Evolutionary conservation across 2,113 vertebrate species (phyloP), one percentile per base, ranked within the genome.

Genomic region (Elaphurus davidianus): DNA sequence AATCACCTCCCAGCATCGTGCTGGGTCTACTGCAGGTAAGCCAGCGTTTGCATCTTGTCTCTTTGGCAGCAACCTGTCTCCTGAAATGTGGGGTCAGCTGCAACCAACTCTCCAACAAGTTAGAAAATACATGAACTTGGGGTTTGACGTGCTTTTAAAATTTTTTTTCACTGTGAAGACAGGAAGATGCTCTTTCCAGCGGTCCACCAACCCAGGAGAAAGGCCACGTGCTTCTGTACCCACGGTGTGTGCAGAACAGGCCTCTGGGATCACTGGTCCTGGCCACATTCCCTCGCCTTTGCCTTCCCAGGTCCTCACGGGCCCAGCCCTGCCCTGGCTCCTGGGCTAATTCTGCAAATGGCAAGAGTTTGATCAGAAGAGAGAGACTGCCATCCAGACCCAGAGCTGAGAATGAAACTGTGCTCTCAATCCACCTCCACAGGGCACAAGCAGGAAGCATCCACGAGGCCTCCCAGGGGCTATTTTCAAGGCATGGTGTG

Each of bases 281-380:
- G 36, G 36, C 14, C 13, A 27, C 30, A 13, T 23, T 17, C 33
- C 60, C 92, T 43, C n/a, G 43, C 36, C 62, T 33, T 52, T 15
- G 12, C n/a, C 43, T 40, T 79, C n/a, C 52, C 33, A 28, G 8
- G 12, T 79, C 85, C 81, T 90, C 67, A 25, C 0, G 23, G 23
- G 30, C 33, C 7, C 8, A 90, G 28, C 43, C 36, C 47, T 78
- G 40, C 10, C 62, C 79, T 17, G 36, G 19, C 30, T 91, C 43
- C 76, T 96, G 52, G 96, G n/a, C 40, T 47, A 52, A 64, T 94
- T 45, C 27, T 40, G 40, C 43, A 50, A 81, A 76, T 50, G 40
- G 23, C 10, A 82, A 85, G 57, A 91, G 33, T 79, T 11, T 9
- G 43, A 79, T 83, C 28, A 95, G 52, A 95, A 87, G 92, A 90